These are phyloP conservation scores for Sinhomidia bicolor DNA, from an alignment of 2,888 invertebrate species.

Conservation along the genomic window DNA sequence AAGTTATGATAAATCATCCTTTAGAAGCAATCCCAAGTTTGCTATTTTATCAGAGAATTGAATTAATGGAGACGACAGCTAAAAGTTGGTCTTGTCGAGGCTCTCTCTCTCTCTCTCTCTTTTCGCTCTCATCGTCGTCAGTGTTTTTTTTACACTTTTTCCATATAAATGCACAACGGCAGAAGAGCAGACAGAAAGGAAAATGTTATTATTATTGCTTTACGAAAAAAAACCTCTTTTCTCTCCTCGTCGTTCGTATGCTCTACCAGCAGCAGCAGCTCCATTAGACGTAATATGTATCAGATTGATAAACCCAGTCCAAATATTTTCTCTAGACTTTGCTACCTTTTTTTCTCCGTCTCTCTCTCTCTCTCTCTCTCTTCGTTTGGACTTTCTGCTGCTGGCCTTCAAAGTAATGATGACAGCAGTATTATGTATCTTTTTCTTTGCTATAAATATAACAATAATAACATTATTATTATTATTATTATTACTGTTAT, in stretches of 20 bases:
- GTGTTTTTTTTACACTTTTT: no score
- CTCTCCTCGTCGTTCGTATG: background rate
- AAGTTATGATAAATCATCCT: constrained; percentile 74
- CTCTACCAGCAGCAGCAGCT: background rate
- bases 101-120: background rate
- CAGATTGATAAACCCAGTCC: constrained; percentile 66
- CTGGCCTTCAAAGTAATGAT: constrained; percentile 52
- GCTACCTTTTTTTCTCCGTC: constrained; percentile 11
- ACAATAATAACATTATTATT: no score
- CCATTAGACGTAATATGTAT: constrained; percentile 36
- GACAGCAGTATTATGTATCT: constrained; percentile 19
- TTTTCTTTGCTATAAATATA: background rate
- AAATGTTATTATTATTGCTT: constrained; percentile 49
- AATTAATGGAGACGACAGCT: constrained; percentile 71
- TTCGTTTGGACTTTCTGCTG: no score
- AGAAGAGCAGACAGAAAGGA: background rate
- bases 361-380: no score
- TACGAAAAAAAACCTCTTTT: constrained; percentile 18
- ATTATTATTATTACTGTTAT: no score
- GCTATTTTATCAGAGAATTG: constrained; percentile 73
- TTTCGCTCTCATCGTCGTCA: no score
- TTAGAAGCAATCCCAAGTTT: constrained; percentile 60
- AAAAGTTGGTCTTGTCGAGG: constrained; percentile 29
- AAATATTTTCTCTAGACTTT: constrained; percentile 69
- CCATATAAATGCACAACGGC: constrained; percentile 28